Conservation (phyloP, 2,797 vertebrate genomes). For the Micromesistius poutassou region DNA sequence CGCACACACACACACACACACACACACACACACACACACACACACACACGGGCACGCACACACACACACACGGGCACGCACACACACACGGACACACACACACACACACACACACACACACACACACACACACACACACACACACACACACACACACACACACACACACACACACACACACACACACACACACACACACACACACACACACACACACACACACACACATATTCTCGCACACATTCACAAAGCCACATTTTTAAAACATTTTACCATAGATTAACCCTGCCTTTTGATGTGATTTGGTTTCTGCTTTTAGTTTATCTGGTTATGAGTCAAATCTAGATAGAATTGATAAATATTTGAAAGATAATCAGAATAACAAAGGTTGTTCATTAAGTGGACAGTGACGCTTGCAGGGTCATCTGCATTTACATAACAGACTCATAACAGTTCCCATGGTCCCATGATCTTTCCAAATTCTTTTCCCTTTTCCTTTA, state of each 20-base stretch:
- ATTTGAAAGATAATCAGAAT: too few relatives aligned
- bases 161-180: constrained; percentile 36
- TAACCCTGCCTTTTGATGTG: neutral
- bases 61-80: neutral
- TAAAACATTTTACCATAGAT: neutral
- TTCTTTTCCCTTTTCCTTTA: too few relatives aligned
- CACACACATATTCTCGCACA: neutral
- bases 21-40: neutral
- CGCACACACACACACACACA: neutral
- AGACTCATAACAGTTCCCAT: too few relatives aligned
- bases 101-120: too few relatives aligned
- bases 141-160: neutral
- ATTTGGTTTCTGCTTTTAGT: neutral
- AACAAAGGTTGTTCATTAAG: too few relatives aligned
- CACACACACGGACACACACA: constrained; percentile 35
- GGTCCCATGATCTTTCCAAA: neutral
- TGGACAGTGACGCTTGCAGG: too few relatives aligned
- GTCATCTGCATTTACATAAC: too few relatives aligned
- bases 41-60: too few relatives aligned
- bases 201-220: too few relatives aligned
- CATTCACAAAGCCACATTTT: neutral
- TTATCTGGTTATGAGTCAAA: neutral
- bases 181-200: too few relatives aligned
- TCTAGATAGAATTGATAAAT: neutral
- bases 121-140: too few relatives aligned